Evolutionary conservation across 2,888 invertebrate species (phyloP), one percentile per base, ranked within the genome.

Genomic region (Stomorhina lunata): DNA sequence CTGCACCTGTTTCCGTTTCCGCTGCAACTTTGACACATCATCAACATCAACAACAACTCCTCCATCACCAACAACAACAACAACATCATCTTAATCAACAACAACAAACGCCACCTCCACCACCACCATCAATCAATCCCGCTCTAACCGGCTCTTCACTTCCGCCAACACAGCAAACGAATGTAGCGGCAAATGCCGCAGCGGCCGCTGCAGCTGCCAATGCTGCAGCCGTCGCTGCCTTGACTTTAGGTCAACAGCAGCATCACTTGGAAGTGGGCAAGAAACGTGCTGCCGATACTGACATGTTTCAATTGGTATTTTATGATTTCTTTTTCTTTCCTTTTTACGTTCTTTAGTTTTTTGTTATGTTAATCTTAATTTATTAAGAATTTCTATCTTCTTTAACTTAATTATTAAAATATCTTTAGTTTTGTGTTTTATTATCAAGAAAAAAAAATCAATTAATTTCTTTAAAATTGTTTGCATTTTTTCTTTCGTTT

Each of bases 221-320:
- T 92, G 93, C 92, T 92, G 93, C 89, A 84, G 86, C 88, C 85
- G 87, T 89, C 83, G 89, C 87, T 85, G 82, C 84, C 84, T 80
- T 85, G 78, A 83, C 86, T 83, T 84, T 85, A 66, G 86, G 86
- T 93, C 82, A 82, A 79, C 87, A 87, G 86, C 90, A 90, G 86
- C 90, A 90, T 87, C 93, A 80, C 25, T 94, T 95, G 94, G 96
- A 96, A 94, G 94, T 95, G 93, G 96, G 96, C 95, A 97, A 97
- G 96, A 97, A 97, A 95, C 96, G 97, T 94, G 95, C 97, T 94
- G 94, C 94, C 92, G 95, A 95, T 93, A 95, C 95, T 93, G 96
- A 96, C 93, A 94, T 96, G 94, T 94, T 97, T 89, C 91, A 90
- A 95, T 97, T 98, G 97, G 97, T 98, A 97, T 96, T 86, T 86